Percentiles rank a stretch among this genome's conserved stretches.
Conservation (phyloP, 2,888 invertebrate species). For the Parelbella ahira region DNA sequence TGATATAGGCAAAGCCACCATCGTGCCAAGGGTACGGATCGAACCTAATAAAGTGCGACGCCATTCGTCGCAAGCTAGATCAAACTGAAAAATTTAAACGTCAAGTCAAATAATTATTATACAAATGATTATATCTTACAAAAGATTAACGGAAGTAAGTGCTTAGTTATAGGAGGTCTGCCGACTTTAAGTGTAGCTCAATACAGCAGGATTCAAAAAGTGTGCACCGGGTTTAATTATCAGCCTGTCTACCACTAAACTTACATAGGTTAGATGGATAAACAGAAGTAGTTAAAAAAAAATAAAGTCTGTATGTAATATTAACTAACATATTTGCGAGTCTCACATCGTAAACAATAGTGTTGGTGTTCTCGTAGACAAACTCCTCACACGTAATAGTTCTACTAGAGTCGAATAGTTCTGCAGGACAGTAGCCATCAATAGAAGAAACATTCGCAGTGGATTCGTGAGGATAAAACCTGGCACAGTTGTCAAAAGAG, state of each 20-base stretch:
- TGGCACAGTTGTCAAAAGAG: slow-evolving; percentile 51
- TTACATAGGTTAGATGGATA: too few species aligned
- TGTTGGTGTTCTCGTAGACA: slow-evolving; percentile 39
- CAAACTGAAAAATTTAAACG: slow-evolving; percentile 73
- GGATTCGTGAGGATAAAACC: too few species aligned
- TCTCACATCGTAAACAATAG: slow-evolving; percentile 43
- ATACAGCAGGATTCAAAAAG: too few species aligned
- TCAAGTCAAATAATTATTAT: too few species aligned
- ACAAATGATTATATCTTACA: too few species aligned
- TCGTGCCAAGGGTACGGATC: slow-evolving; percentile 81
- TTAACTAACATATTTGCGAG: too few species aligned
- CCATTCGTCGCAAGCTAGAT: slow-evolving; percentile 80
- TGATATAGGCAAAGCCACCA: slow-evolving; percentile 80
- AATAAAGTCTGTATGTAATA: too few species aligned
- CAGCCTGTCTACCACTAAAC: too few species aligned
- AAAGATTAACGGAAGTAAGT: neutral
- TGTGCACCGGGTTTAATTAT: too few species aligned
- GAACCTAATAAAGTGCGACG: slow-evolving; percentile 83
- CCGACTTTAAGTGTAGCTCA: too few species aligned
- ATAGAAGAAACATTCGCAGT: slow-evolving; percentile 23
- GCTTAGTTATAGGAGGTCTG: too few species aligned
- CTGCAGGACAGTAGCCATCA: slow-evolving; percentile 33
- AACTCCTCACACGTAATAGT: slow-evolving; percentile 34
- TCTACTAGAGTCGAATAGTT: slow-evolving; percentile 33
- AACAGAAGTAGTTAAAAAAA: too few species aligned